phyloP scores from a whole-genome alignment of 2,888 invertebrate genomes.

The Epiblema foenella region DNA sequence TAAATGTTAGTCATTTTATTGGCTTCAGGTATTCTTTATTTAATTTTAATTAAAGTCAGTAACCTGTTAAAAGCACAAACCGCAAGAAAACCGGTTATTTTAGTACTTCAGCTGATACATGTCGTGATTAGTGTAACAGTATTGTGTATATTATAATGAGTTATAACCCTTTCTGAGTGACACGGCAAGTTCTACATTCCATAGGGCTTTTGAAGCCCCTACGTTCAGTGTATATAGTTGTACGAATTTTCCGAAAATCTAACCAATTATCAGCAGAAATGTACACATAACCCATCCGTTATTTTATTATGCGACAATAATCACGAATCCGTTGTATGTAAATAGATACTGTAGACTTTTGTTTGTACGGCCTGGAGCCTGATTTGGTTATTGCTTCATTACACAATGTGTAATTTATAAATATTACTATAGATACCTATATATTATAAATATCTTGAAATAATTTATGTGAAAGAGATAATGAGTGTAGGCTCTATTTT shows the following conservation, averaged over 20 bases:
- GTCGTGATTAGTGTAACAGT: background rate
- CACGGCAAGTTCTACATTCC: conserved; percentile 66
- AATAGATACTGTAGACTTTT: conserved; percentile 43
- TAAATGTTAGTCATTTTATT: background rate
- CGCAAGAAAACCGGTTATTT: conserved; percentile 8
- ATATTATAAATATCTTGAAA: conserved; percentile 23
- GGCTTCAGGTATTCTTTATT: conserved; percentile 13
- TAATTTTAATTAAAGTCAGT: conserved; percentile 1
- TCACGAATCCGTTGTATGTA: conserved; percentile 44
- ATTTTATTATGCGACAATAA: conserved; percentile 35
- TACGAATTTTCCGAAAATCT: conserved; percentile 17
- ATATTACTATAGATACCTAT: conserved; percentile 12
- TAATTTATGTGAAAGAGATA: conserved; percentile 51
- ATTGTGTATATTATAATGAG: conserved; percentile 42
- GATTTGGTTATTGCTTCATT: conserved; percentile 47
- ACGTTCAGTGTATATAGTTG: conserved; percentile 43
- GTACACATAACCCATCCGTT: conserved; percentile 45
- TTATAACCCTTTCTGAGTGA: conserved; percentile 50
- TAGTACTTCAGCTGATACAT: background rate
- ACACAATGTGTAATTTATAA: conserved; percentile 32
- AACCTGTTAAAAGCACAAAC: conserved; percentile 24
- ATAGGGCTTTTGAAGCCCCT: conserved; percentile 53
- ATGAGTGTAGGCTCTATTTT: conserved; percentile 59
- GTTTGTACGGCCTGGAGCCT: conserved; percentile 50
- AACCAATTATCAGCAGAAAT: conserved; percentile 28